Evolutionary conservation across 2,113 vertebrate genomes (phyloP).

Genomic region (Laticauda laticaudata): DNA sequence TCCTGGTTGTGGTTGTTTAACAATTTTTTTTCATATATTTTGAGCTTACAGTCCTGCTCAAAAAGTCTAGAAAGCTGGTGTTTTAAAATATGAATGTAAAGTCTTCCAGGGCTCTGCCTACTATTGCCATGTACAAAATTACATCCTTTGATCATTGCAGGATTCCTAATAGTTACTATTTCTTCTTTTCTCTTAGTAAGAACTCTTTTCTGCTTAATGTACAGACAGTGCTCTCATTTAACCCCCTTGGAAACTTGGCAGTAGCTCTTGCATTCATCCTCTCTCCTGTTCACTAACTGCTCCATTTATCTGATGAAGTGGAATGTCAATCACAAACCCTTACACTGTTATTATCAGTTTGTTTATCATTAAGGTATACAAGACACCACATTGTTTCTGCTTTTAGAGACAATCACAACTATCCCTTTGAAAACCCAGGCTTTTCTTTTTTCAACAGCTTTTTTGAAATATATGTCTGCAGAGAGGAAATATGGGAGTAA

Average conservation of each 20-base stretch:
- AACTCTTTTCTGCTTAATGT: not conserved
- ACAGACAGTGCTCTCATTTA: not conserved
- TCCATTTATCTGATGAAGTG: slow-evolving; percentile 1
- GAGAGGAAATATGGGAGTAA: not conserved
- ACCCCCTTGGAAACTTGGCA: not conserved
- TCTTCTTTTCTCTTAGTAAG: not conserved
- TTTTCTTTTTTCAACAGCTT: not conserved
- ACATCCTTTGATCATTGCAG: not conserved
- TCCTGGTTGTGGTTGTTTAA: not conserved
- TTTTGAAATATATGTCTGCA: not conserved
- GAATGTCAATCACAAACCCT: not conserved
- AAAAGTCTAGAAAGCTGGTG: not conserved
- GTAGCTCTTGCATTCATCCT: not conserved
- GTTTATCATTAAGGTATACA: not conserved
- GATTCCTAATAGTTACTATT: not conserved
- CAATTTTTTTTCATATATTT: not conserved
- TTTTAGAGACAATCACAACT: not conserved
- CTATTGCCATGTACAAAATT: not conserved
- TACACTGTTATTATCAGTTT: not conserved
- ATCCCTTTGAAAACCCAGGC: not conserved
- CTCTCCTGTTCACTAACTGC: not conserved
- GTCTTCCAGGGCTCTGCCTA: not conserved
- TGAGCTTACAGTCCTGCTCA: not conserved
- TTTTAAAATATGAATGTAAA: not conserved
- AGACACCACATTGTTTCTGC: not conserved